Conservation (phyloP, 1,140 invertebrate species). For the Penaeus japonicus region DNA sequence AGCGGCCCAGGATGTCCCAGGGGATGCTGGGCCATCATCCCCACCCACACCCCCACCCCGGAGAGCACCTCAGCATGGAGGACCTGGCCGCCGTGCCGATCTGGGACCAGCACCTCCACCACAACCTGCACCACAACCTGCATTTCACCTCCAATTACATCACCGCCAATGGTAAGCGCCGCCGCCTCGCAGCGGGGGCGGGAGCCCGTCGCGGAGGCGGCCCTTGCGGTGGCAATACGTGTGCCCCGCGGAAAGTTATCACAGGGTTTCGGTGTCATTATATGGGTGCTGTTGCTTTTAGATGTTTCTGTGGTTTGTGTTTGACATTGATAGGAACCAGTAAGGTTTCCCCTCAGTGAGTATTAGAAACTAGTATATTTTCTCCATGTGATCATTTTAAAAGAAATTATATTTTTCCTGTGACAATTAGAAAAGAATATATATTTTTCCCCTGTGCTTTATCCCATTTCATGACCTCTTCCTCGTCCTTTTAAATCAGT, state of each 20-base stretch:
- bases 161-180: constrained; percentile 38
- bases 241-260: not conserved
- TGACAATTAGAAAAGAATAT: too few species aligned
- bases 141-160: constrained; percentile 50
- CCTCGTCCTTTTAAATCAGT: too few species aligned
- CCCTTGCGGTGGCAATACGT: too few species aligned
- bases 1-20: not conserved
- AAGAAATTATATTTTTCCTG: too few species aligned
- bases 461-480: too few species aligned
- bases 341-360: too few species aligned
- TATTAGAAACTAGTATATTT: too few species aligned
- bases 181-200: not conserved
- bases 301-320: not conserved
- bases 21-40: constrained; percentile 21
- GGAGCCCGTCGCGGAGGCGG: too few species aligned
- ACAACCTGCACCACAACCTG: constrained; percentile 43
- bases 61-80: constrained; percentile 30
- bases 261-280: too few species aligned
- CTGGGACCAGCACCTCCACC: constrained; percentile 46
- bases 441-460: too few species aligned
- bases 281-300: not conserved
- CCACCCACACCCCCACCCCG: not conserved
- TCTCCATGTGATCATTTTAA: too few species aligned
- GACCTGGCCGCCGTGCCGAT: constrained; percentile 38
- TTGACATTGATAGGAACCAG: too few species aligned